Conservation (phyloP, 2,888 invertebrate species). For the Byasa hedistus region DNA sequence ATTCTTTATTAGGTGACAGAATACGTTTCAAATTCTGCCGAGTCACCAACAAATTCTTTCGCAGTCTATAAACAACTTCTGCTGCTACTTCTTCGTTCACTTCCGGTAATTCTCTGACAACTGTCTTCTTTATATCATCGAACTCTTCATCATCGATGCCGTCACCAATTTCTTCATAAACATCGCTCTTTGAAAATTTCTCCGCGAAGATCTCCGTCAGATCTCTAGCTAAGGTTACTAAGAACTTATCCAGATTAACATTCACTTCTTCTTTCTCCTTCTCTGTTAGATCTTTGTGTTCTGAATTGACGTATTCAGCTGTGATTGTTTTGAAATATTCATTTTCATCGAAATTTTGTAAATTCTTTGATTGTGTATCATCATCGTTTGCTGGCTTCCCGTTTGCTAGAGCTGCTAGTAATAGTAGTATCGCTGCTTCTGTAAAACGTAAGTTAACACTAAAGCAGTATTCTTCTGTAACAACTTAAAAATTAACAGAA, state of each 20-base stretch:
- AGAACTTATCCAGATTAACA: slow-evolving; percentile 40
- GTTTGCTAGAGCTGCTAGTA: neutral
- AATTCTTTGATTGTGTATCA: neutral
- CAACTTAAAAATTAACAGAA: no score
- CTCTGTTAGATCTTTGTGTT: slow-evolving; percentile 36
- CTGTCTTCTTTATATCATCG: slow-evolving; percentile 36
- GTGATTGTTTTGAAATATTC: slow-evolving; percentile 40
- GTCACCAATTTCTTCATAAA: slow-evolving; percentile 32
- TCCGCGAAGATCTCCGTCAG: slow-evolving; percentile 36
- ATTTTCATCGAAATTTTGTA: slow-evolving; percentile 32
- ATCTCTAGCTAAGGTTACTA: slow-evolving; percentile 43
- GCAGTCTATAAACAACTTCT: slow-evolving; percentile 39
- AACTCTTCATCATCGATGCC: slow-evolving; percentile 38
- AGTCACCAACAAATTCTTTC: slow-evolving; percentile 38
- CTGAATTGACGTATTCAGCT: slow-evolving; percentile 37
- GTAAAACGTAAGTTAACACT: slow-evolving; percentile 1
- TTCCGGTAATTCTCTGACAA: slow-evolving; percentile 38
- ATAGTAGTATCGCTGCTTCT: neutral
- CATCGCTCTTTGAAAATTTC: neutral
- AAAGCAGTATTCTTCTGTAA: no score
- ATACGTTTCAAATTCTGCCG: slow-evolving; percentile 38
- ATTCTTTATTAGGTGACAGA: neutral
- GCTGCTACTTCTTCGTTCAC: slow-evolving; percentile 36
- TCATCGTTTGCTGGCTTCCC: neutral
- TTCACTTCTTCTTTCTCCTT: slow-evolving; percentile 37